Percentiles rank a stretch among this genome's conserved stretches.
phyloP scores from a whole-genome alignment of 2,888 invertebrate species.

The Germaria angustata region DNA sequence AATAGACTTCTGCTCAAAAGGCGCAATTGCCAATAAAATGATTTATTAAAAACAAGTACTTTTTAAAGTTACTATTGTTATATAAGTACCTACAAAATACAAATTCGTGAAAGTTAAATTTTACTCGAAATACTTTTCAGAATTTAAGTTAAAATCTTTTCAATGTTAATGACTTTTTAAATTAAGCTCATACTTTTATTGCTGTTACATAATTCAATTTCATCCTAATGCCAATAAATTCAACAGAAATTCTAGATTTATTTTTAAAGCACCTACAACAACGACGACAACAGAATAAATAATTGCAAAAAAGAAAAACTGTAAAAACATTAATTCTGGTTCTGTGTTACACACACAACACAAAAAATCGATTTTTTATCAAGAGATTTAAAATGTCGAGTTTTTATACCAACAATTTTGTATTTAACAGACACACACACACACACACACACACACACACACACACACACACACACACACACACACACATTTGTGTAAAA shows the following conservation, averaged over 20 bases:
- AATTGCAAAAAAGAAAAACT: conserved; percentile 10
- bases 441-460: neutral
- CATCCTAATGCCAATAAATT: conserved; percentile 34
- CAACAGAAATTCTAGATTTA: conserved; percentile 24
- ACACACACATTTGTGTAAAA: neutral
- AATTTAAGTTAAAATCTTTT: too few relatives aligned
- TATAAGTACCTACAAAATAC: too few relatives aligned
- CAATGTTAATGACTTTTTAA: conserved; percentile 29
- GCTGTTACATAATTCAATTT: conserved; percentile 34
- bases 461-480: neutral
- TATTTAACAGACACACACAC: neutral
- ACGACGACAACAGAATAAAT: neutral
- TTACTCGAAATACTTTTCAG: too few relatives aligned
- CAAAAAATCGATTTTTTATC: conserved; percentile 54
- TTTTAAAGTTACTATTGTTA: too few relatives aligned
- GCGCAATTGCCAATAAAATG: too few relatives aligned
- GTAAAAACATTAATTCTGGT: conserved; percentile 33
- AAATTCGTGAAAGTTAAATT: too few relatives aligned
- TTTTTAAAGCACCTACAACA: conserved; percentile 33
- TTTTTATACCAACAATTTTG: conserved; percentile 10
- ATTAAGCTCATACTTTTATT: conserved; percentile 10
- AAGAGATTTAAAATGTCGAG: conserved; percentile 37
- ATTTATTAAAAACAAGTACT: too few relatives aligned
- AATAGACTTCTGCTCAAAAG: too few relatives aligned
- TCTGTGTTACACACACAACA: conserved; percentile 39